Percentiles rank a stretch among this genome's conserved stretches.
Conservation (phyloP, 1,140 invertebrate genomes). For the Planococcus citri region DNA sequence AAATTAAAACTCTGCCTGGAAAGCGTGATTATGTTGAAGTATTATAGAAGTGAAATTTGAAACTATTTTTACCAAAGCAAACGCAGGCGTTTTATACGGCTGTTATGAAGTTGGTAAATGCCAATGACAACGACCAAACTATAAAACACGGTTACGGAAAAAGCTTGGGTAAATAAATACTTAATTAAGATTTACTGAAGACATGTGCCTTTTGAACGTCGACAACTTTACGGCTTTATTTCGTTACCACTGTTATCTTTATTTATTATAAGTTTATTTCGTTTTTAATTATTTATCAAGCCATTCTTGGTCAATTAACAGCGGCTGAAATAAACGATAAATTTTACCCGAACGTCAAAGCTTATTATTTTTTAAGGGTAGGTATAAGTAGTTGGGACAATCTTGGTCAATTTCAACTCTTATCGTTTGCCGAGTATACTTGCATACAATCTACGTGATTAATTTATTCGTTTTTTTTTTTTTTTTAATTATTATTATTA, state of each 20-base stretch:
- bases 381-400: no score
- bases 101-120: not conserved
- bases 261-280: not conserved
- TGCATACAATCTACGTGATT: no score
- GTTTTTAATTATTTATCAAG: not conserved
- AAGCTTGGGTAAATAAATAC: not conserved
- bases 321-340: no score
- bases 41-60: not conserved
- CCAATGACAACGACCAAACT: not conserved
- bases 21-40: not conserved
- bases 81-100: not conserved
- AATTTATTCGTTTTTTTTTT: no score
- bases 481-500: no score
- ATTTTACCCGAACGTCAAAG: no score
- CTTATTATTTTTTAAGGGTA: no score
- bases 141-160: not conserved
- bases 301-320: not conserved
- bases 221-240: not conserved
- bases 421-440: no score
- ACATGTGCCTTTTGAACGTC: slow-evolving; percentile 2
- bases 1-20: not conserved
- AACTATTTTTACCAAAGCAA: not conserved
- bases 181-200: slow-evolving; percentile 4
- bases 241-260: not conserved
- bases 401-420: no score